Evolutionary conservation across 2,797 vertebrate genomes (phyloP).

Genomic region (Peromyscus aztecus): DNA sequence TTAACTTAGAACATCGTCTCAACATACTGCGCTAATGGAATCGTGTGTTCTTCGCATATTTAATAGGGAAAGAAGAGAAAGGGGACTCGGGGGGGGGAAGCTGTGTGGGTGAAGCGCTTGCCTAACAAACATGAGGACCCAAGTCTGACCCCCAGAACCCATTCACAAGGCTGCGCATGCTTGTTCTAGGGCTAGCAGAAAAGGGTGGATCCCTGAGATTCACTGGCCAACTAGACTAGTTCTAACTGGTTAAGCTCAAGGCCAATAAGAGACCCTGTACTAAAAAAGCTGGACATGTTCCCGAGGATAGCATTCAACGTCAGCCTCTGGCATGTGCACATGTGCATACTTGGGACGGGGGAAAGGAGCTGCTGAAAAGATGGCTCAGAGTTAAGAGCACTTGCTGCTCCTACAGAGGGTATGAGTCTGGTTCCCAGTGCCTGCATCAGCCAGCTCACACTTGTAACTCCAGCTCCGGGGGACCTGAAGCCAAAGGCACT

Average conservation of each 20-base stretch:
- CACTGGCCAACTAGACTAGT: background rate
- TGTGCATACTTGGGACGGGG: no score
- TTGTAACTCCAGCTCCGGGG: background rate
- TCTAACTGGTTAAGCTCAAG: background rate
- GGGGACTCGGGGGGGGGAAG: background rate
- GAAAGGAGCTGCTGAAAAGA: background rate
- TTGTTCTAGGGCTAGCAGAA: background rate
- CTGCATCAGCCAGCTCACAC: background rate
- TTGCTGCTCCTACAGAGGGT: background rate
- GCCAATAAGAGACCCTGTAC: background rate
- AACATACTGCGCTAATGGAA: background rate
- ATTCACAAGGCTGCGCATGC: background rate
- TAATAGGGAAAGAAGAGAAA: background rate
- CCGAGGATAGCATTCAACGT: background rate
- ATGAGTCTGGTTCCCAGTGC: background rate
- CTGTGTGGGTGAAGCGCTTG: background rate
- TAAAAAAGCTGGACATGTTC: background rate
- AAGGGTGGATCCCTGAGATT: background rate
- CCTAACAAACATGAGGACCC: background rate
- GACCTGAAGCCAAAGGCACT: background rate
- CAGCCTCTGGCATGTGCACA: background rate
- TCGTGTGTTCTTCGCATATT: background rate
- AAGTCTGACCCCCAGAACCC: background rate
- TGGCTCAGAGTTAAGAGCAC: background rate
- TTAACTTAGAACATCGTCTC: background rate